Evolutionary conservation across 53 echinoderm and acorn worm species (phyloP).

Genomic region (Echinometra lucunter): DNA sequence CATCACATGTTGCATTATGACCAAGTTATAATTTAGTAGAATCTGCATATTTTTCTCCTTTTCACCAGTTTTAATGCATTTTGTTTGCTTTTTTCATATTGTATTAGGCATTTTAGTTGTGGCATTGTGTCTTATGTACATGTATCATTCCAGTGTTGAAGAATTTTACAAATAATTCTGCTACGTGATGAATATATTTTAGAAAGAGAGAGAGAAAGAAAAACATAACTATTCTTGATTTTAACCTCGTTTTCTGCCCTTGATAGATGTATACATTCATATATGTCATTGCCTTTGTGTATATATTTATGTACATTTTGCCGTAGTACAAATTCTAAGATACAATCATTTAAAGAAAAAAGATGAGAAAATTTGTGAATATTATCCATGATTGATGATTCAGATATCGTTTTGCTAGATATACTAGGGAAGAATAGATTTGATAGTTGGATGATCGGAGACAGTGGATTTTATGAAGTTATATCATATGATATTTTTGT

Average conservation of each 20-base stretch:
- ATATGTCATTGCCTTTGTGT: constrained; percentile 66
- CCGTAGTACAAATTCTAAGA: constrained; percentile 57
- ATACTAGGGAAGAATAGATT: neutral
- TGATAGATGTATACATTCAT: constrained; percentile 64
- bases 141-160: constrained; percentile 32
- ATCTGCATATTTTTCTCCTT: neutral
- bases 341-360: constrained; percentile 57
- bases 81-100: neutral
- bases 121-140: neutral
- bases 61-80: neutral
- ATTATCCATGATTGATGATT: neutral
- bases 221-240: constrained; percentile 28
- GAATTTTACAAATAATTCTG: constrained; percentile 1
- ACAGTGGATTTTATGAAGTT: neutral
- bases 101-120: neutral
- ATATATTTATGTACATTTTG: constrained; percentile 71
- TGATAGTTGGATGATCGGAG: neutral
- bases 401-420: neutral
- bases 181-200: constrained; percentile 30
- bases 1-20: neutral
- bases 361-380: constrained; percentile 29
- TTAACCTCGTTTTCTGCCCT: neutral
- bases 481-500: constrained; percentile 59
- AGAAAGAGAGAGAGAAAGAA: constrained; percentile 29
- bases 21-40: neutral